A percentile compares a stretch with the other conserved stretches of the same genome.
These are phyloP conservation scores for Ctenosaura bakeri DNA, from an alignment of 2,797 vertebrate genomes.

Conservation along the genomic window DNA sequence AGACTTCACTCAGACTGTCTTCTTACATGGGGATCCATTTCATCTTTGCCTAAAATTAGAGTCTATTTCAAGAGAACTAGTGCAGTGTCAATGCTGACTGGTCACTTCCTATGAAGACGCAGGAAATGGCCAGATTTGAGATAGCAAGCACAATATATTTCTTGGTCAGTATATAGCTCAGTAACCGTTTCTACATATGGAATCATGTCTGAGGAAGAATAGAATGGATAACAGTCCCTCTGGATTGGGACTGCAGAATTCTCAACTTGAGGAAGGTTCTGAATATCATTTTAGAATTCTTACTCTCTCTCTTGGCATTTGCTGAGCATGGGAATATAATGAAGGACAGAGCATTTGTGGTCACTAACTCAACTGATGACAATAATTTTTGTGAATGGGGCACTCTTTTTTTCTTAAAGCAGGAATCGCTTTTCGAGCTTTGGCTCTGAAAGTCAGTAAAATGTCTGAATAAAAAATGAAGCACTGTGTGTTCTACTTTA, in stretches of 20 bases:
- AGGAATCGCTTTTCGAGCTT: background rate
- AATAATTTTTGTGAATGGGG: background rate
- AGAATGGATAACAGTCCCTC: background rate
- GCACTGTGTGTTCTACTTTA: conserved; percentile 2
- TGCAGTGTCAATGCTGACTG: background rate
- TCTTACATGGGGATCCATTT: background rate
- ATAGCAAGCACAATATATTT: background rate
- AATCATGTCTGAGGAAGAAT: background rate
- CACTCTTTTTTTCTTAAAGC: background rate
- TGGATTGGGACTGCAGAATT: background rate
- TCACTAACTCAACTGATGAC: background rate
- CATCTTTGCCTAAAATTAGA: background rate
- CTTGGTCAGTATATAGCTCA: background rate
- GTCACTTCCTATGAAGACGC: background rate
- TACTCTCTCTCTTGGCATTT: background rate
- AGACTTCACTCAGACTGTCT: background rate
- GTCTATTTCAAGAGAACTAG: background rate
- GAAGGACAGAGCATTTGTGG: conserved; percentile 4
- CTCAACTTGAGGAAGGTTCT: background rate
- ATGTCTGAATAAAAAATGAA: conserved; percentile 5
- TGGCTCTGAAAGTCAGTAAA: conserved; percentile 28
- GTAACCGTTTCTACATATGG: background rate
- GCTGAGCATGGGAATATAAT: background rate
- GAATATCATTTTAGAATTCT: background rate
- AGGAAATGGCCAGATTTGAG: background rate